phyloP scores from a whole-genome alignment of 2,797 vertebrate species.

The Aulostomus chinensis region DNA sequence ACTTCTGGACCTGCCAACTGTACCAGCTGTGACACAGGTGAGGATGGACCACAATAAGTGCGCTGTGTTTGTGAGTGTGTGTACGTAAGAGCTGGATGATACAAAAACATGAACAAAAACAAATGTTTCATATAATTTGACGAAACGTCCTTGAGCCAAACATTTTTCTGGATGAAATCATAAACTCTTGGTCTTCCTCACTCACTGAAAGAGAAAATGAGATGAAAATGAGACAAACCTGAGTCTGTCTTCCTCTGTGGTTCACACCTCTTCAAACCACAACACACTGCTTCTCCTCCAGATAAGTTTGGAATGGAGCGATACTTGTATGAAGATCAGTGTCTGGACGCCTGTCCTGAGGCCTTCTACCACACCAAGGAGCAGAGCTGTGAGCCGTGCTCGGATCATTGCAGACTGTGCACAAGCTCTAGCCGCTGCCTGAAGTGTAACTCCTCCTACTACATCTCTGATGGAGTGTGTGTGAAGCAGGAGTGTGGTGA shows the following conservation, averaged over 20 bases:
- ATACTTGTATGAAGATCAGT: conserved; percentile 82
- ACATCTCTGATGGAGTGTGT: conserved; percentile 78
- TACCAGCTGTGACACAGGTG: conserved; percentile 87
- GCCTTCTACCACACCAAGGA: conserved; percentile 77
- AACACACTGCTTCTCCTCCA: conserved; percentile 51
- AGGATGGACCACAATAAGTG: conserved; percentile 41
- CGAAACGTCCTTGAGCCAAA: too few relatives aligned
- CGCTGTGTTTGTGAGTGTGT: too few relatives aligned
- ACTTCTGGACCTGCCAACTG: conserved; percentile 85
- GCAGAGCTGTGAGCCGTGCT: conserved; percentile 81
- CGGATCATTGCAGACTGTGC: conserved; percentile 83
- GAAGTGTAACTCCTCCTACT: conserved; percentile 82
- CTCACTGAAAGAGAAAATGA: too few relatives aligned
- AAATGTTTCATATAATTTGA: too few relatives aligned
- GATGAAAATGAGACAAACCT: too few relatives aligned
- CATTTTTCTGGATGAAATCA: too few relatives aligned
- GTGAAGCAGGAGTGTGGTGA: conserved; percentile 80
- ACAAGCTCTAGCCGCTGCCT: conserved; percentile 74
- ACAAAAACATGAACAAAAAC: too few relatives aligned
- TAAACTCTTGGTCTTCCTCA: too few relatives aligned
- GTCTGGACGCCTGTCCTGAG: conserved; percentile 83
- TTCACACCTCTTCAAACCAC: too few relatives aligned
- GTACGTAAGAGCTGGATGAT: too few relatives aligned
- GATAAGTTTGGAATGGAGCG: conserved; percentile 82
- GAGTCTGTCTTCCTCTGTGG: too few relatives aligned